Percentiles rank a stretch among this genome's conserved stretches.
These are phyloP conservation scores for Parapristionchus giblindavisi DNA, from an alignment of 2,888 invertebrate genomes.

Conservation along the genomic window DNA sequence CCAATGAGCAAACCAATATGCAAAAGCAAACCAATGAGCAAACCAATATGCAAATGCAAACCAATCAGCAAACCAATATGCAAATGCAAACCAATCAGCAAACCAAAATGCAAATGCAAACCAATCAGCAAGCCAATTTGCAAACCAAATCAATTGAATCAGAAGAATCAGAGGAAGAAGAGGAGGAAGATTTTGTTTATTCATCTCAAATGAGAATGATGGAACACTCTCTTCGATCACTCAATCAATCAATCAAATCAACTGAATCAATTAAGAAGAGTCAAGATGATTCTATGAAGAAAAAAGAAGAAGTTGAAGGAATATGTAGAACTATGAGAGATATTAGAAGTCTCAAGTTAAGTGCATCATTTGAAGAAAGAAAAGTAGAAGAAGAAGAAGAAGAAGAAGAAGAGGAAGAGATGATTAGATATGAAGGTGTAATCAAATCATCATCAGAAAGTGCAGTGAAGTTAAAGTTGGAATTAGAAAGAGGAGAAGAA, in stretches of 20 bases:
- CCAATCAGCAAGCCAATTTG: neutral
- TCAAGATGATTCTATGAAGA: neutral
- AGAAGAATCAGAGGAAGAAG: neutral
- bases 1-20: constrained; percentile 21
- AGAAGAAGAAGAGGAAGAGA: constrained; percentile 30
- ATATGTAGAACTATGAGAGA: constrained; percentile 18
- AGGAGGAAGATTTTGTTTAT: neutral
- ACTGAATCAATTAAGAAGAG: neutral
- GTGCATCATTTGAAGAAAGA: neutral
- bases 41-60: constrained; percentile 1
- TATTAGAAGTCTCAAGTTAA: neutral
- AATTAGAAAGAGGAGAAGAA: constrained; percentile 22
- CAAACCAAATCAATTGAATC: constrained; percentile 34
- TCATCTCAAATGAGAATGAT: constrained; percentile 25
- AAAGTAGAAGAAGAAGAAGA: constrained; percentile 23
- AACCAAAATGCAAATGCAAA: constrained; percentile 6
- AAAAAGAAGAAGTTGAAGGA: constrained; percentile 5
- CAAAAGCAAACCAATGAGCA: constrained; percentile 24
- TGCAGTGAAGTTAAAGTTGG: constrained; percentile 20
- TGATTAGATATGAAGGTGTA: constrained; percentile 7
- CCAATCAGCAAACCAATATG: constrained; percentile 20
- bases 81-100: constrained; percentile 23
- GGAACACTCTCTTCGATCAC: constrained; percentile 34
- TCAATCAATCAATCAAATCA: too few relatives aligned
- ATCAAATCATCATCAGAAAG: constrained; percentile 34